A percentile compares a stretch with the other conserved stretches of the same genome.
phyloP scores from a whole-genome alignment of 1,140 invertebrate genomes.

The Vanessa tameamea region DNA sequence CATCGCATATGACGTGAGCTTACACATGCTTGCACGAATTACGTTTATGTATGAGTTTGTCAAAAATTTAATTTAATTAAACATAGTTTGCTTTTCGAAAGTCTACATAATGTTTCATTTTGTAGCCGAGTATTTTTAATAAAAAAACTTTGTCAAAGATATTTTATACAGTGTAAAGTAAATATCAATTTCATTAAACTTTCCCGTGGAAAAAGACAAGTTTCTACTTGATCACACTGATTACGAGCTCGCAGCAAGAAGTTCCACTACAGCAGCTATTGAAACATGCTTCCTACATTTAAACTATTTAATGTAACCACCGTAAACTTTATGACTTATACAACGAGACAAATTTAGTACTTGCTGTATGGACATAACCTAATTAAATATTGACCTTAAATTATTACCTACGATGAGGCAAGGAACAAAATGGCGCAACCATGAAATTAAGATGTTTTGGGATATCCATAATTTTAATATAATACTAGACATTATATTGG shows the following conservation, averaged over 20 bases:
- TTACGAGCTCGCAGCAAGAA: conserved; percentile 28
- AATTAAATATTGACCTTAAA: background rate
- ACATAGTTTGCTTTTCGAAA: background rate
- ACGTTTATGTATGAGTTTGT: too few species aligned
- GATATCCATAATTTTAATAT: too few species aligned
- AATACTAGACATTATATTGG: too few species aligned
- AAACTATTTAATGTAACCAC: conserved; percentile 43
- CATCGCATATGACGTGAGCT: too few species aligned
- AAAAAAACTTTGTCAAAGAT: background rate
- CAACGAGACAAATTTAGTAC: conserved; percentile 18
- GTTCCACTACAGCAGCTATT: conserved; percentile 28
- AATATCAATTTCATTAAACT: conserved; percentile 33
- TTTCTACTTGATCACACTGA: conserved; percentile 23
- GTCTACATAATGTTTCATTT: background rate
- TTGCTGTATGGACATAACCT: background rate
- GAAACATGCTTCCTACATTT: conserved; percentile 37
- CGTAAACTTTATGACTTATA: conserved; percentile 30
- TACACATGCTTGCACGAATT: too few species aligned
- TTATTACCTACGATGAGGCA: too few species aligned
- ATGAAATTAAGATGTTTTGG: too few species aligned
- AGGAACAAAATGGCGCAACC: too few species aligned
- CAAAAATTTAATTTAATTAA: background rate
- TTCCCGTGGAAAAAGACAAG: conserved; percentile 18
- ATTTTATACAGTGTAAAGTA: conserved; percentile 1
- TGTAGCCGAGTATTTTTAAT: background rate